Conservation (phyloP, 2,888 invertebrate genomes). For the Odontomyia ornata region DNA sequence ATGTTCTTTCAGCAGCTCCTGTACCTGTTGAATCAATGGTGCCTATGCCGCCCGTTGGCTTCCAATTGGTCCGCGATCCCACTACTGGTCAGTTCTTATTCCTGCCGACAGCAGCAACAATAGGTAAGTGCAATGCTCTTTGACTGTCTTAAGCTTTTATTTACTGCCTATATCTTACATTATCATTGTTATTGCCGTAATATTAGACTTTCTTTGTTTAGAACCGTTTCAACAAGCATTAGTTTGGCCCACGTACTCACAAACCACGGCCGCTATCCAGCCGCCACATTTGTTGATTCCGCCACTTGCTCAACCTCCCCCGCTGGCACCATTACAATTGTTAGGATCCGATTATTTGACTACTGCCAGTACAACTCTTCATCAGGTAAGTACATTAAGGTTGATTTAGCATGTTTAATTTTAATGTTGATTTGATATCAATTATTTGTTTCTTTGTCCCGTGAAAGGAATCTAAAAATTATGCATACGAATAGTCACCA, state of each 20-base stretch:
- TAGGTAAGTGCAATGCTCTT: conserved; percentile 20
- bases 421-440: no score
- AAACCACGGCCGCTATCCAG: conserved; percentile 61
- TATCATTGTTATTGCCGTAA: conserved; percentile 3
- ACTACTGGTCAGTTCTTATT: conserved; percentile 83
- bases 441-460: no score
- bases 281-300: conserved; percentile 51
- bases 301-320: conserved; percentile 59
- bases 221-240: conserved; percentile 78
- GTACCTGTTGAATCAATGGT: conserved; percentile 79
- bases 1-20: conserved; percentile 66
- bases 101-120: conserved; percentile 71
- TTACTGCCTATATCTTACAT: neutral
- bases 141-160: no score
- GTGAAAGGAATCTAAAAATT: no score
- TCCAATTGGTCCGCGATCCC: conserved; percentile 87
- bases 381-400: conserved; percentile 60
- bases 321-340: conserved; percentile 71
- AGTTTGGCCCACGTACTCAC: conserved; percentile 76
- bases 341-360: conserved; percentile 69
- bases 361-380: conserved; percentile 71
- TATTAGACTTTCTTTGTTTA: conserved; percentile 53
- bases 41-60: conserved; percentile 80
- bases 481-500: no score
- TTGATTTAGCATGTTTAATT: no score